Base-by-base conservation (phyloP, 2,888 invertebrate species). In the Amphiduros pacificus region DNA sequence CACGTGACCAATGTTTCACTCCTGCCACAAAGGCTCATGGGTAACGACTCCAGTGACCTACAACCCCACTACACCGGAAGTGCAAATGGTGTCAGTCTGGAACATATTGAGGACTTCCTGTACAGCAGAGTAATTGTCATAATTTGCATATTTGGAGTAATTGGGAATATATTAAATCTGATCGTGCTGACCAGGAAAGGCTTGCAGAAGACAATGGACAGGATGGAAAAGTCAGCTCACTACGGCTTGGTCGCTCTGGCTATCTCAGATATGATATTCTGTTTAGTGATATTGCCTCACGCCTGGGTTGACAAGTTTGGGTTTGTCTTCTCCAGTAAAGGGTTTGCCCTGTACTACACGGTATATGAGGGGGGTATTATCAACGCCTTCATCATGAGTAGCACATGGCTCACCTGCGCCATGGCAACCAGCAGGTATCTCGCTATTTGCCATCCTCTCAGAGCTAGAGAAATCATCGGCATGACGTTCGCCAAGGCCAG, bases 121-220 rank as follows among this genome's bases (percentile, higher is more conserved):
- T 51, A 56, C 22, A 60, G 51, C 22, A 27, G 59, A 54, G 49
- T 67, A 41, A 85, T 89, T 49, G 79, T 90, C 69, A 90, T 90
- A 62, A 85, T 91, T 73, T 67, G 65, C 50, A 71, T 68, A 1
- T 73, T 79, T 56, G 78, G 79, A 28, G 67, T 80, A 55, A 53
- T 78, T 17, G 79, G 79, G 26, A 80, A 80, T 57, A 63, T 77
- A 5, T 68, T 77, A 2, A 77, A 77, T 55, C 71, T 80, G 52
- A 57, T 78, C 26, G 76, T 80, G 2, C 70, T 80, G 17, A 76
- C 76, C 0, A 71, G 74, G 11, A 77, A 78, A 60, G 76, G 78
- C 52, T 69, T 75, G 26, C 73, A 76, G 57, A 66, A 71, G 52
- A 67, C 74, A 2, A 70, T 78, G 57, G 75, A 76, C 29, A 74